phyloP scores from a whole-genome alignment of 2,797 vertebrate species.

The Alectoris magna region DNA sequence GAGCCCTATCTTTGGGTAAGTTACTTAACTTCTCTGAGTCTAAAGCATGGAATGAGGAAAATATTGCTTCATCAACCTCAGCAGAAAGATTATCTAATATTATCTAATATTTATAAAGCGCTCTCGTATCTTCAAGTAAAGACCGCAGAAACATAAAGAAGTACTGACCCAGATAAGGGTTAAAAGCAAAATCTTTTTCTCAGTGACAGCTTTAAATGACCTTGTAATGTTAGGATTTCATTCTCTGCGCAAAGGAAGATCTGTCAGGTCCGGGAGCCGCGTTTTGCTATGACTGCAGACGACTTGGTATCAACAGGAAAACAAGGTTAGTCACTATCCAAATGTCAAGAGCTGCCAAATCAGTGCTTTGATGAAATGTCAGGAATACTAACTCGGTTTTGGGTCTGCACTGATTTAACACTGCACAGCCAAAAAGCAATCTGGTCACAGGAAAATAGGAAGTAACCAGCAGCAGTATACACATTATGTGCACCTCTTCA shows the following conservation, averaged over 20 bases:
- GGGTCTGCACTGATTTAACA: constrained; percentile 6
- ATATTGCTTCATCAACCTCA: background rate
- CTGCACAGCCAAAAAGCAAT: background rate
- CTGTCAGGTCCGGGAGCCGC: constrained; percentile 11
- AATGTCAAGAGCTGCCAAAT: constrained; percentile 65
- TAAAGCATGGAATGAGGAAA: background rate
- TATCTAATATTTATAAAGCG: constrained; percentile 44
- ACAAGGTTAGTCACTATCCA: constrained; percentile 66
- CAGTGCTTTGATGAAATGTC: constrained; percentile 39
- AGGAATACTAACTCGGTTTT: constrained; percentile 19
- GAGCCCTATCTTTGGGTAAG: background rate
- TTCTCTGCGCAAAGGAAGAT: constrained; percentile 28
- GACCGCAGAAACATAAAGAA: constrained; percentile 21
- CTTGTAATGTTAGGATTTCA: constrained; percentile 46
- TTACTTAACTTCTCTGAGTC: background rate
- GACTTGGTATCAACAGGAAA: constrained; percentile 66
- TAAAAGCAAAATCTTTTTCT: constrained; percentile 25
- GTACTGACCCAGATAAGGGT: constrained; percentile 34
- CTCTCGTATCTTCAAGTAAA: constrained; percentile 16
- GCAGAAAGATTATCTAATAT: constrained; percentile 17
- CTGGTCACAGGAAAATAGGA: constrained; percentile 11
- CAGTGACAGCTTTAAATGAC: constrained; percentile 46
- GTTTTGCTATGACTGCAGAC: constrained; percentile 33
- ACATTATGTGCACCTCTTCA: background rate
- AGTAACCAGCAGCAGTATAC: background rate